These are phyloP conservation scores for Pachycephala philippinensis DNA, from an alignment of 2,113 vertebrate species.

Conservation along the genomic window DNA sequence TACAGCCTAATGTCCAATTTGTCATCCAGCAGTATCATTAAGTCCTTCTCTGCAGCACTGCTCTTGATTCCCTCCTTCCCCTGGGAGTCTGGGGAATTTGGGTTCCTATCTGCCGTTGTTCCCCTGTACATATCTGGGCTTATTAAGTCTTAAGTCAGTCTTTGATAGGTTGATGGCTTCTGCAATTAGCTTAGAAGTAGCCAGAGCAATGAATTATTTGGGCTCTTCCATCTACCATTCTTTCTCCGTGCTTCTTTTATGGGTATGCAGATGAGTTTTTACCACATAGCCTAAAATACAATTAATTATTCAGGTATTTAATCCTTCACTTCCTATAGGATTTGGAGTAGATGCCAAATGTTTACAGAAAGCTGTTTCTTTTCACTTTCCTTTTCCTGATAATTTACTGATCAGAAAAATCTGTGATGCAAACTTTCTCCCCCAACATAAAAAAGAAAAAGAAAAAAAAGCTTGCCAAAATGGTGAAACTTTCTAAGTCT, in stretches of 20 bases:
- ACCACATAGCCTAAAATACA: neutral
- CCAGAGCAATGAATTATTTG: neutral
- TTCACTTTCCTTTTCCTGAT: neutral
- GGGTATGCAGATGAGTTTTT: neutral
- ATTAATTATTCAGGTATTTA: neutral
- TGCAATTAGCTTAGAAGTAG: neutral
- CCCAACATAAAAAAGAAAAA: neutral
- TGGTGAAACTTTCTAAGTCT: neutral
- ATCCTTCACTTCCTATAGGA: neutral
- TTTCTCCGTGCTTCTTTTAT: neutral
- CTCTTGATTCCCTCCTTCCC: neutral
- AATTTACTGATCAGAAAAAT: neutral
- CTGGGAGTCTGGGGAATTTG: neutral
- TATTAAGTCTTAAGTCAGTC: neutral
- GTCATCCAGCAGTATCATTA: neutral
- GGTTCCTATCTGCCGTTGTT: neutral
- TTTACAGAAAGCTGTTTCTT: neutral
- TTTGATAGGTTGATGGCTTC: neutral
- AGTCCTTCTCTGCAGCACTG: neutral
- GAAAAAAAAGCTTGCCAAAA: neutral
- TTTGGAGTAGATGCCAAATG: neutral
- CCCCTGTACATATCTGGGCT: neutral
- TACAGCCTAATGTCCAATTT: neutral
- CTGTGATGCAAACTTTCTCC: neutral
- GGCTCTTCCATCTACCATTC: neutral